A percentile compares a stretch with the other conserved stretches of the same genome.
Evolutionary conservation across 2,888 invertebrate species (phyloP).

Genomic region (Epistrophe eligans): DNA sequence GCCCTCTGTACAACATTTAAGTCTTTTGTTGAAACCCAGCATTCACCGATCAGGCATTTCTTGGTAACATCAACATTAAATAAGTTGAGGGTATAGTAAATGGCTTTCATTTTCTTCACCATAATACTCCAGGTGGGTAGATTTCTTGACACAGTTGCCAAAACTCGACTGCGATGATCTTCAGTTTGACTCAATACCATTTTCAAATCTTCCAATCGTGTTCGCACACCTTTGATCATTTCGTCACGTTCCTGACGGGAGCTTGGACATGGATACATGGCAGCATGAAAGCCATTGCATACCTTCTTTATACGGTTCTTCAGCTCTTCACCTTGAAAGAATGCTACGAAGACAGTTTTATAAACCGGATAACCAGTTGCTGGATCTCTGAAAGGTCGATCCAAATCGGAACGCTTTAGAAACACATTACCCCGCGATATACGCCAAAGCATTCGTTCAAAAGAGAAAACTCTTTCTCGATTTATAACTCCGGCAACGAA

Average conservation of each 20-base stretch:
- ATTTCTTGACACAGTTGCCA: constrained; percentile 92
- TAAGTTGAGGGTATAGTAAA: constrained; percentile 96
- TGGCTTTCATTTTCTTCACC: constrained; percentile 95
- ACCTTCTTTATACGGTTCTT: constrained; percentile 94
- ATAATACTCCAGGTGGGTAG: constrained; percentile 92
- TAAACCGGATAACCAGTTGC: constrained; percentile 88
- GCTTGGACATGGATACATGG: constrained; percentile 94
- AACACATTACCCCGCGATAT: constrained; percentile 95
- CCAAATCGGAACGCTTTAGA: constrained; percentile 91
- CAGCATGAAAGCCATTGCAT: constrained; percentile 93
- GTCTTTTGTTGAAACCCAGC: constrained; percentile 92
- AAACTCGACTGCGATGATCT: constrained; percentile 92
- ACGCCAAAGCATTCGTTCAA: constrained; percentile 95
- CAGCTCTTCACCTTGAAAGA: constrained; percentile 94
- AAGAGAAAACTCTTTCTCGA: constrained; percentile 91
- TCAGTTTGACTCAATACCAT: constrained; percentile 91
- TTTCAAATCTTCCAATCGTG: constrained; percentile 92
- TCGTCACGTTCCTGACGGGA: constrained; percentile 90
- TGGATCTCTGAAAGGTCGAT: constrained; percentile 89
- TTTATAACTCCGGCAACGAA: constrained; percentile 95
- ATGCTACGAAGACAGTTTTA: constrained; percentile 92
- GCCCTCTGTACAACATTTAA: constrained; percentile 90
- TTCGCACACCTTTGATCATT: constrained; percentile 92
- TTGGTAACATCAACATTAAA: constrained; percentile 96
- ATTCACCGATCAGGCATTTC: constrained; percentile 95